These are phyloP conservation scores for Lithophane semibrunnea DNA, from an alignment of 2,888 invertebrate genomes.

Conservation along the genomic window DNA sequence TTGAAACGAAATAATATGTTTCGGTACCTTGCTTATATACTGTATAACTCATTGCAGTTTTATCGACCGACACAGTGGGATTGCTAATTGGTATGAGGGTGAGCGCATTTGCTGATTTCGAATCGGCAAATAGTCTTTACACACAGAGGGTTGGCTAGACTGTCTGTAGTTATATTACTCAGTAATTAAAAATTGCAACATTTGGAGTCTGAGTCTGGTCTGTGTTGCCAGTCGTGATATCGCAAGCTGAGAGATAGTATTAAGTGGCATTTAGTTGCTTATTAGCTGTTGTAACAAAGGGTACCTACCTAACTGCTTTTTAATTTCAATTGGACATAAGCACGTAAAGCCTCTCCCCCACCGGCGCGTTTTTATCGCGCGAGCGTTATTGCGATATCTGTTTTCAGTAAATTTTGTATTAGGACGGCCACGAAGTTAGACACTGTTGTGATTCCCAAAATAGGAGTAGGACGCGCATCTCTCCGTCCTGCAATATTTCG, in stretches of 20 bases:
- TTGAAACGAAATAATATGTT: neutral
- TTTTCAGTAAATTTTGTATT: no score
- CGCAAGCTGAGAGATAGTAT: neutral
- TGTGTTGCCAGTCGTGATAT: neutral
- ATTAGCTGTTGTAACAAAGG: slow-evolving; percentile 1
- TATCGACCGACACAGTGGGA: slow-evolving; percentile 25
- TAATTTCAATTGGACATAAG: slow-evolving; percentile 19
- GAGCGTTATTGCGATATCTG: no score
- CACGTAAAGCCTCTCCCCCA: no score
- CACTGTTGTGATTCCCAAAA: no score
- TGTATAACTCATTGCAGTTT: slow-evolving; percentile 10
- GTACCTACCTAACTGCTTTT: slow-evolving; percentile 15
- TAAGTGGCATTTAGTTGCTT: neutral
- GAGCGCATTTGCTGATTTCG: slow-evolving; percentile 43
- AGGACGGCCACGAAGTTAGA: no score
- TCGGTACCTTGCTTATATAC: neutral
- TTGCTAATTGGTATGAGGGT: slow-evolving; percentile 54
- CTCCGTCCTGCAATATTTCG: no score
- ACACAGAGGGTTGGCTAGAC: slow-evolving; percentile 45
- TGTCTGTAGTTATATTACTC: neutral
- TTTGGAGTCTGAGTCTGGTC: slow-evolving; percentile 12
- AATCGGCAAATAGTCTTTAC: slow-evolving; percentile 46
- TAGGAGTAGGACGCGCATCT: no score
- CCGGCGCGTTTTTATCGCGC: no score
- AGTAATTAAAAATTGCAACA: slow-evolving; percentile 32